Evolutionary conservation across 2,888 invertebrate genomes (phyloP).

Genomic region (Ganaspis brasiliensis): DNA sequence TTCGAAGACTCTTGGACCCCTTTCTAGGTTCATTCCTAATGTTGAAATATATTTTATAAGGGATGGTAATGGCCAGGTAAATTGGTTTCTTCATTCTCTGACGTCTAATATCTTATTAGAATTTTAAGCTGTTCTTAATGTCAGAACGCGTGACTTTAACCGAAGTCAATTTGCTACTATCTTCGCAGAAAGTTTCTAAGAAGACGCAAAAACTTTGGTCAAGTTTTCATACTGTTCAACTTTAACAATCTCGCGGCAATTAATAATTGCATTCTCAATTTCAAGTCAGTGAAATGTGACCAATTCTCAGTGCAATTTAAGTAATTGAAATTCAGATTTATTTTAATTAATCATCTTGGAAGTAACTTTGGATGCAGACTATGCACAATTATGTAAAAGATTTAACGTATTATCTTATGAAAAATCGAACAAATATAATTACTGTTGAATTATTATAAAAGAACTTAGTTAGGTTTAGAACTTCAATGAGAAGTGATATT

Average conservation of each 20-base stretch:
- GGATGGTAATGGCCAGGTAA: not conserved
- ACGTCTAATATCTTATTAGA: constrained; percentile 22
- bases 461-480: too few relatives aligned
- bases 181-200: constrained; percentile 12
- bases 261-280: constrained; percentile 48
- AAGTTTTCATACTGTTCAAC: not conserved
- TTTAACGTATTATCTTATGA: too few relatives aligned
- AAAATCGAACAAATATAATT: too few relatives aligned
- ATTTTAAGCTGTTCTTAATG: constrained; percentile 31
- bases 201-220: constrained; percentile 21
- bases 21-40: not conserved
- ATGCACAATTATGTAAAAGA: too few relatives aligned
- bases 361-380: too few relatives aligned
- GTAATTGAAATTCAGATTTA: too few relatives aligned
- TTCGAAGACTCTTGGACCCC: not conserved
- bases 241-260: constrained; percentile 40
- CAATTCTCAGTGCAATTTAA: too few relatives aligned
- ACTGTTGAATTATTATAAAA: too few relatives aligned
- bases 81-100: not conserved
- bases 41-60: not conserved
- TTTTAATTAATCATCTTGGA: too few relatives aligned
- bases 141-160: constrained; percentile 17
- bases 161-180: constrained; percentile 27
- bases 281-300: not conserved
- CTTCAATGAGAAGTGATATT: too few relatives aligned